A percentile compares a stretch with the other conserved stretches of the same genome.
Evolutionary conservation across 2,797 vertebrate species (phyloP).

Genomic region (Parambassis ranga): DNA sequence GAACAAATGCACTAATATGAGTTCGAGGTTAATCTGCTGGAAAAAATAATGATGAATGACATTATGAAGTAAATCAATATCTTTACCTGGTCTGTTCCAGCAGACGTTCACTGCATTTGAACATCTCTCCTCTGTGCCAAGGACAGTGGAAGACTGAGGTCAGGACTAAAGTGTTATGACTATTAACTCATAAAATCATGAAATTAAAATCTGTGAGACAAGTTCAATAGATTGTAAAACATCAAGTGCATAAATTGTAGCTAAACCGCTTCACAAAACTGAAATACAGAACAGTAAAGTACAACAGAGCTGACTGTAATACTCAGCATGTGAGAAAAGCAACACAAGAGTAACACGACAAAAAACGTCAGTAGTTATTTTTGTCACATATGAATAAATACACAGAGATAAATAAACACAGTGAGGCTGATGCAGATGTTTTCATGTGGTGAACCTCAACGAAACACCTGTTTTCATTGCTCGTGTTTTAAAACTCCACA

Average conservation of each 20-base stretch:
- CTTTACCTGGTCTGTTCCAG: background rate
- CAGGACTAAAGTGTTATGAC: slow-evolving; percentile 1
- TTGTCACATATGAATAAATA: too few relatives aligned
- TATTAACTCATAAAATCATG: background rate
- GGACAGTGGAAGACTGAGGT: background rate
- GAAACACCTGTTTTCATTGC: too few relatives aligned
- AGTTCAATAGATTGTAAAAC: background rate
- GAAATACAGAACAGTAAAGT: background rate
- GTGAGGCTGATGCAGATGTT: too few relatives aligned
- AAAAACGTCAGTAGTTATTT: too few relatives aligned
- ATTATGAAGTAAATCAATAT: slow-evolving; percentile 12
- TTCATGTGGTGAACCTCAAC: too few relatives aligned
- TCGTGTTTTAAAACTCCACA: too few relatives aligned
- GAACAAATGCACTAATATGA: slow-evolving; percentile 10
- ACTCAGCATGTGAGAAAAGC: too few relatives aligned
- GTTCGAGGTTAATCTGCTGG: slow-evolving; percentile 2
- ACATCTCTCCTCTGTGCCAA: background rate
- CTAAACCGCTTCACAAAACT: rapidly evolving
- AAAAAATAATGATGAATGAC: slow-evolving; percentile 12
- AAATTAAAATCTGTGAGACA: slow-evolving; percentile 3
- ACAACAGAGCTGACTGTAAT: background rate
- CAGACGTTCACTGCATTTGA: background rate
- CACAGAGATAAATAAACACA: too few relatives aligned
- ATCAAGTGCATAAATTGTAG: background rate
- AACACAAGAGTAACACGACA: too few relatives aligned